Conservation (phyloP, 2,113 vertebrate species). For the Gallinago jamesoni region DNA sequence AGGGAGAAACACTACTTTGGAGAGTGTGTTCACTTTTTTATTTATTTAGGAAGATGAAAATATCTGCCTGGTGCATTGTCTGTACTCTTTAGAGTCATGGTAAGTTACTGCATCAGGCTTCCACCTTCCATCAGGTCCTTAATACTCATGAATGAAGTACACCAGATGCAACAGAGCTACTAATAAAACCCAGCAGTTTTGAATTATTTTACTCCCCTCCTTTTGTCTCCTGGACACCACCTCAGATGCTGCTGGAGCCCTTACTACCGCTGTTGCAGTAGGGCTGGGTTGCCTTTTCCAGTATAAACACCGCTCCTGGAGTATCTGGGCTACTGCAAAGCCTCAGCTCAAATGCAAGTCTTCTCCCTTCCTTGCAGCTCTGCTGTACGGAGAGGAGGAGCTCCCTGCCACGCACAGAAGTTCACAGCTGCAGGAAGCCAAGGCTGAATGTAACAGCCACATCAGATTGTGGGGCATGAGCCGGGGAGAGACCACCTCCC, state of each 20-base stretch:
- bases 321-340: not conserved
- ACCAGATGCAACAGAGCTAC: not conserved
- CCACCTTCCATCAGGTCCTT: not conserved
- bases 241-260: not conserved
- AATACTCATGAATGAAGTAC: not conserved
- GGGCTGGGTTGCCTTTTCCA: not conserved
- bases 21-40: not conserved
- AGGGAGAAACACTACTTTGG: not conserved
- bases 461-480: not conserved
- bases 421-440: not conserved
- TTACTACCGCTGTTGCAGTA: not conserved
- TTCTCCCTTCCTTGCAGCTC: not conserved
- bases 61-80: not conserved
- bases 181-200: not conserved
- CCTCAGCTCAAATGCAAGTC: not conserved
- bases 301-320: not conserved
- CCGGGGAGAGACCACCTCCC: not conserved
- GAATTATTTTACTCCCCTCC: not conserved
- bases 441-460: not conserved
- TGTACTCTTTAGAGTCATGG: not conserved
- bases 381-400: not conserved
- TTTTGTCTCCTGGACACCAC: not conserved
- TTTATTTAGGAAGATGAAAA: not conserved
- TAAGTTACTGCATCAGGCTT: not conserved
- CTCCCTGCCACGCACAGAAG: not conserved